phyloP scores from a whole-genome alignment of 1,140 invertebrate species.

The Leguminivora glycinivorella region DNA sequence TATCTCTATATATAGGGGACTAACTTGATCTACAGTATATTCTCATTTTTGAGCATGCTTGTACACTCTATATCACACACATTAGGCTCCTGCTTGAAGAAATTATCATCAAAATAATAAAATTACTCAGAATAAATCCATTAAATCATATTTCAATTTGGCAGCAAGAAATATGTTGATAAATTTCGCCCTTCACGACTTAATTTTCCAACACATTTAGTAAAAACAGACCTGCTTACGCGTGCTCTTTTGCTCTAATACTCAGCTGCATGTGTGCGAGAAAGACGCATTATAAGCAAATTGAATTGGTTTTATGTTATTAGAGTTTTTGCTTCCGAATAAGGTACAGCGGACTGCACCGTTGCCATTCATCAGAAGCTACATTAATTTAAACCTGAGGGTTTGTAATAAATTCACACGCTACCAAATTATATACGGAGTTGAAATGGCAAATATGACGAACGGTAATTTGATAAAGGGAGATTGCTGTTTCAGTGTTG shows the following conservation, averaged over 20 bases:
- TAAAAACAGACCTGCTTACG: neutral
- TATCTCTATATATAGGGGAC: too few species aligned
- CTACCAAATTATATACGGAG: slow-evolving; percentile 9
- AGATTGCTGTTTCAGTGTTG: slow-evolving; percentile 15
- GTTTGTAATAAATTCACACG: slow-evolving; percentile 24
- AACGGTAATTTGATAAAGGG: slow-evolving; percentile 16
- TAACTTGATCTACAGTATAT: neutral
- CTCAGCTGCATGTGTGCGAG: neutral
- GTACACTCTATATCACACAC: neutral
- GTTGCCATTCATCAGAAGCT: neutral
- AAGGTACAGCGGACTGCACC: neutral
- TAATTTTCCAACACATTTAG: neutral
- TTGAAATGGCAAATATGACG: slow-evolving; percentile 12
- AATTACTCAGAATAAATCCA: slow-evolving; percentile 1
- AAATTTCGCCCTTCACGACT: neutral
- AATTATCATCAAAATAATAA: neutral
- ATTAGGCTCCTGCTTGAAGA: neutral
- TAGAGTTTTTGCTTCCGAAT: neutral
- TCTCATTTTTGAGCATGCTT: neutral
- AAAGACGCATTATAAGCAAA: neutral
- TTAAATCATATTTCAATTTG: slow-evolving; percentile 11
- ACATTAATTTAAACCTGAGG: slow-evolving; percentile 13
- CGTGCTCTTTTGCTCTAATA: neutral
- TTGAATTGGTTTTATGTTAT: neutral
- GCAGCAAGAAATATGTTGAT: neutral